Evolutionary conservation across 2,113 vertebrate genomes (phyloP).

Genomic region (Prionailurus viverrinus): DNA sequence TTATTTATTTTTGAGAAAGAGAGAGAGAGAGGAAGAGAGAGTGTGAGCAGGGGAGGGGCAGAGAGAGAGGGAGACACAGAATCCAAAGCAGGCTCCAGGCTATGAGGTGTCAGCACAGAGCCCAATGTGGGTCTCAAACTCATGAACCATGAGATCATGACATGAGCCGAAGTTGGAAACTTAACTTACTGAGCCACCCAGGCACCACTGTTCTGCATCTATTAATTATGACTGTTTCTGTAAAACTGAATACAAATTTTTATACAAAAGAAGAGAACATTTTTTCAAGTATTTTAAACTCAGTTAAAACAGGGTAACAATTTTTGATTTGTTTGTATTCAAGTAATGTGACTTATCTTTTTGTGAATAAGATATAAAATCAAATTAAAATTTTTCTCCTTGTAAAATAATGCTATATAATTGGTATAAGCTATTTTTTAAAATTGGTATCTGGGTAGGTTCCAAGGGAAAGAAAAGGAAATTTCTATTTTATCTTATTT

Average conservation of each 20-base stretch:
- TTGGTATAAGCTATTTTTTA: background rate
- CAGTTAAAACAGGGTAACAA: background rate
- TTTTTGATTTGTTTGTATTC: background rate
- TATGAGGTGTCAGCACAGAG: too few relatives aligned
- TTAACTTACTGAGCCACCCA: too few relatives aligned
- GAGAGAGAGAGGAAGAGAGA: too few relatives aligned
- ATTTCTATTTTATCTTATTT: too few relatives aligned
- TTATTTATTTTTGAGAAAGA: too few relatives aligned
- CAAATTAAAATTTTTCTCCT: background rate
- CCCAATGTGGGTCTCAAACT: too few relatives aligned
- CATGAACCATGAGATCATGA: too few relatives aligned
- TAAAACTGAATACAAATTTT: background rate
- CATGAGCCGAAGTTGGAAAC: too few relatives aligned
- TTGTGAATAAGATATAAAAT: background rate
- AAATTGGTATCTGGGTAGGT: background rate
- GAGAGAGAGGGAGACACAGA: too few relatives aligned
- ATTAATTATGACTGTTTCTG: background rate
- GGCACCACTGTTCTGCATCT: background rate
- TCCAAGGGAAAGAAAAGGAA: background rate
- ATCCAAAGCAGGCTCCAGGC: too few relatives aligned
- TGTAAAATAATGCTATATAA: background rate
- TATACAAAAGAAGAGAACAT: background rate
- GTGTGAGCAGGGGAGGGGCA: too few relatives aligned
- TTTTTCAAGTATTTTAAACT: background rate
- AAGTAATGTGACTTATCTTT: background rate